Evolutionary conservation across 2,888 invertebrate species (phyloP).

Genomic region (Temnothorax rugatulus): DNA sequence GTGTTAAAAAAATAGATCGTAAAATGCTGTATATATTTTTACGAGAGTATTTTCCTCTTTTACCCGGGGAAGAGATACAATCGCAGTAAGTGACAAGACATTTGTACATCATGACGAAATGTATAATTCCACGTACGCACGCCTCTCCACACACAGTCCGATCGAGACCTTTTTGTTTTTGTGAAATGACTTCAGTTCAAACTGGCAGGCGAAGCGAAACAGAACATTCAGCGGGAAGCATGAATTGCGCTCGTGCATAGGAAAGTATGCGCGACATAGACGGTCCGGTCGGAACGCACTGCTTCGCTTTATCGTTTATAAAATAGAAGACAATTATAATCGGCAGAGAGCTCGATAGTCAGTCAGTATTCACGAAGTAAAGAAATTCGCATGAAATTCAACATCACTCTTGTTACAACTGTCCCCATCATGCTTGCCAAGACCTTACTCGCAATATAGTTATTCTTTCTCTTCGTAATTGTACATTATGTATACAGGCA

Average conservation of each 20-base stretch:
- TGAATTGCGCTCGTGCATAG: conserved; percentile 56
- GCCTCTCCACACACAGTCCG: conserved; percentile 52
- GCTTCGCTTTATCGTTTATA: conserved; percentile 70
- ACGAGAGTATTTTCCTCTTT: conserved; percentile 63
- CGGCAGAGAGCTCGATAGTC: conserved; percentile 74
- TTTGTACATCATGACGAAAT: conserved; percentile 35
- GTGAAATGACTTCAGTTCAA: conserved; percentile 54
- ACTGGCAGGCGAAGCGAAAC: conserved; percentile 69
- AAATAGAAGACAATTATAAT: conserved; percentile 74
- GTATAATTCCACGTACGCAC: conserved; percentile 51
- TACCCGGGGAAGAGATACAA: conserved; percentile 62
- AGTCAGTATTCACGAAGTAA: conserved; percentile 68
- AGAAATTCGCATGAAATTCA: conserved; percentile 61
- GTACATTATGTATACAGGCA: conserved; percentile 69
- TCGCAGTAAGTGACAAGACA: conserved; percentile 53
- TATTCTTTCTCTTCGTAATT: conserved; percentile 62
- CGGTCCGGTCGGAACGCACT: conserved; percentile 60
- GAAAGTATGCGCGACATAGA: conserved; percentile 46
- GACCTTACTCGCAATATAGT: conserved; percentile 62
- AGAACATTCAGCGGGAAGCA: conserved; percentile 72
- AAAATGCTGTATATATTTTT: conserved; percentile 41
- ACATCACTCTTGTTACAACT: conserved; percentile 57
- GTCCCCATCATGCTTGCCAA: conserved; percentile 54
- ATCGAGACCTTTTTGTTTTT: conserved; percentile 35
- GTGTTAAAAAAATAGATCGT: conserved; percentile 38